These are phyloP conservation scores for Sclerurus mexicanus DNA, from an alignment of 2,113 vertebrate species.

Conservation along the genomic window DNA sequence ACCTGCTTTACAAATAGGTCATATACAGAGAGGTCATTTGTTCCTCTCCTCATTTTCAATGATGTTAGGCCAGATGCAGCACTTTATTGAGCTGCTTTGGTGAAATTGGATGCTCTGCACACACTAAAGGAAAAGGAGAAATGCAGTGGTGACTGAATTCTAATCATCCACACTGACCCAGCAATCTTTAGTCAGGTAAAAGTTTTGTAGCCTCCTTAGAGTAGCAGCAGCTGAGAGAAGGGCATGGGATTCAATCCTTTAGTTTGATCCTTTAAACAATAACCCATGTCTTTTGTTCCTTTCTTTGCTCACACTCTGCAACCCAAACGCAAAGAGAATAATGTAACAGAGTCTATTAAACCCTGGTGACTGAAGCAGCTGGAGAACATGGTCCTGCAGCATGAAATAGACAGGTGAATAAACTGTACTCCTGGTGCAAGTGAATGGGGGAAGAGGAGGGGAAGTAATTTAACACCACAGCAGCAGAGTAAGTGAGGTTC, in stretches of 20 bases:
- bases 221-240: background rate
- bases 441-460: background rate
- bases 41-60: background rate
- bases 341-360: background rate
- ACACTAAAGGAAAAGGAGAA: background rate
- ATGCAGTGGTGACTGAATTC: background rate
- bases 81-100: background rate
- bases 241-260: background rate
- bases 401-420: slow-evolving; percentile 66
- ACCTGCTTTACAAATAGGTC: background rate
- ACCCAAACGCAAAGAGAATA: background rate
- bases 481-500: background rate
- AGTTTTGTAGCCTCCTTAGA: background rate
- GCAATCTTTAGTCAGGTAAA: background rate
- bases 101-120: background rate
- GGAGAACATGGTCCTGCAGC: slow-evolving; percentile 57
- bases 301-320: background rate
- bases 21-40: background rate
- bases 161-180: background rate
- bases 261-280: background rate
- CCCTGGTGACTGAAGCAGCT: background rate
- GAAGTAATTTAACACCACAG: slow-evolving; percentile 13
- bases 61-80: background rate
- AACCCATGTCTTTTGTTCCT: background rate
- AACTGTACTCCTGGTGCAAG: slow-evolving; percentile 71